Base-by-base conservation (phyloP, 1,140 invertebrate genomes). In the Hycleus phaleratus region DNA sequence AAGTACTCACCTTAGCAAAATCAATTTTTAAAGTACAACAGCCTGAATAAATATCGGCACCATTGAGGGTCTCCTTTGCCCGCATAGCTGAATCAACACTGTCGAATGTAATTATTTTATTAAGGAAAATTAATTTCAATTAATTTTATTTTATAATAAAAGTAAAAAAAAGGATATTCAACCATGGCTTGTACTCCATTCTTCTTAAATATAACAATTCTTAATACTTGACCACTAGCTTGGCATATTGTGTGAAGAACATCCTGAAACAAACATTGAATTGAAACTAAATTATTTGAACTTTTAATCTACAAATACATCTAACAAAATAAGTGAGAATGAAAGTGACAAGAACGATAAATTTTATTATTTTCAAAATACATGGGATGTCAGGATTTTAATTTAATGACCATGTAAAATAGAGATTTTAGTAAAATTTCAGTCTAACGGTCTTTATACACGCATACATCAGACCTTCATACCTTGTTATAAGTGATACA, bases 1-100 rank as follows among this genome's bases (percentile, higher is more conserved):
- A 54, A 45, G 47, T 8, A 80, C 85, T 85, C 78, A 98, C 94
- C 90, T 97, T 98, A 12, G 96, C 95, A 76, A 88, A 99, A 79
- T 99, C 96, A 74, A 98, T 97, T 82, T 97, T 97, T 59, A 99
- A 81, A 64, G 96, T 99, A 78, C 96, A 99, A 78, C 97, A 99
- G 46, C 95, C 96, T 26, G 94, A 95, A 76, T 99, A 99, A 72
- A 99, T 98, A 77, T 99, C 97, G 49, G 94, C 95, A 62, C 96
- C 96, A 78, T 98, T 92, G 60, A 99, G 82, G 46, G 87, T 85
- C 63, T 97, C 90, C 74, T 97, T 97, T 49, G 95, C 95, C 73
- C 91, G 80, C 62, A 92, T 90, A 43, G 96, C 96, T n/a, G 90
- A 86, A 69, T 98, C 95, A 62, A 96, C 81, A 68, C 83, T 89